These are phyloP conservation scores for Geopemphigus sp. DNA, from an alignment of 1,140 invertebrate species.

Conservation along the genomic window DNA sequence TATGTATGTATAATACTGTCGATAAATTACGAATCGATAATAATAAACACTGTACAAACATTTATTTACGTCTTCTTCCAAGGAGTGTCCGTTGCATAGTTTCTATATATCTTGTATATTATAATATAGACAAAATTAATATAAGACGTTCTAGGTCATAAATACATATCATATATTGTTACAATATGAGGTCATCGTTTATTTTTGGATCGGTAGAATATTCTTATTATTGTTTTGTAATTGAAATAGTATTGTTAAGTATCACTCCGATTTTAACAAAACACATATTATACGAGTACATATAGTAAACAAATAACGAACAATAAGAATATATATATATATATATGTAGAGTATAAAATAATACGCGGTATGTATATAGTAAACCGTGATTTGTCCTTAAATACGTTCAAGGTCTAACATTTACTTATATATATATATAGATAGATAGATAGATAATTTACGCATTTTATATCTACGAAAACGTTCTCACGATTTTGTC, in stretches of 20 bases:
- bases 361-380: not conserved
- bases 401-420: too few relatives aligned
- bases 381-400: slow-evolving; percentile 17
- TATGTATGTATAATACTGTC: too few relatives aligned
- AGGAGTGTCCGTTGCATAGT: not conserved
- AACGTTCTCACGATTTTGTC: not conserved
- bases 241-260: not conserved
- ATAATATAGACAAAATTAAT: not conserved
- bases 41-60: too few relatives aligned
- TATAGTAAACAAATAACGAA: not conserved
- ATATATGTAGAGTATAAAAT: not conserved
- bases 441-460: too few relatives aligned
- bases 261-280: not conserved
- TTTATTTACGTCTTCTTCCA: too few relatives aligned
- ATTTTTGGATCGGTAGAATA: too few relatives aligned
- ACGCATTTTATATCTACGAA: not conserved
- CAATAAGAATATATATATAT: not conserved
- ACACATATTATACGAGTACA: not conserved
- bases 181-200: not conserved
- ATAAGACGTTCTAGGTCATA: too few relatives aligned
- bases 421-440: too few relatives aligned
- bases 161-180: not conserved
- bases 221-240: slow-evolving; percentile 9
- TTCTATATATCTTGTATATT: not conserved
- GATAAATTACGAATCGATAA: too few relatives aligned